Base-by-base conservation (phyloP, 1,140 invertebrate species). In the Procambarus clarkii region DNA sequence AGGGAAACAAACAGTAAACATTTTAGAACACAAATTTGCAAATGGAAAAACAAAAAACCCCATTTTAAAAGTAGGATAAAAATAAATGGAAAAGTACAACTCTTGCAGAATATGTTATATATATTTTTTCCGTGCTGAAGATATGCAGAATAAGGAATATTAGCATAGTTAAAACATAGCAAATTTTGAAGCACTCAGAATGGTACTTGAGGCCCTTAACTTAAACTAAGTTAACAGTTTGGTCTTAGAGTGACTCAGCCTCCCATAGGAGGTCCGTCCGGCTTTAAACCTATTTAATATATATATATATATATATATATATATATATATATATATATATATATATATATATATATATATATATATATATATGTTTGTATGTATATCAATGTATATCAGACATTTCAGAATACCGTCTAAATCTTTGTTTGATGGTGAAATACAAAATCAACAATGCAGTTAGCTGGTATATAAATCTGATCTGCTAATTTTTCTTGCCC, bases 241-340 rank as follows among this genome's bases (percentile, higher is more conserved):
- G 69, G 11, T 74, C 69, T 34, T 34, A 9, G 3, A 69, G n/a
- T 74, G 21, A 34, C n/a, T 18, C 24, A 74, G 8, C 69, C 69
- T 74, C 69, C n/a, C 21, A 74, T 4, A 4, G 69, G 69, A 74
- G 69, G 69, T 4, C 69, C 69, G 69, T 74, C 69, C 69, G 34
- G 69, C n/a, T 34, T n/a, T n/a, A n/a, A n/a, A n/a, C n/a, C n/a
- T n/a, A n/a, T n/a, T n/a, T n/a, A n/a, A n/a, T 64, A 64, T 64
- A 64, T 64, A 64, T 64, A 64, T 64, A 64, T 64, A 64, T 64
- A 64, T 64, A 64, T 58, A 64, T 64, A 64, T 64, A 64, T 64
- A 64, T 64, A 64, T 64, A 64, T 13, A 18, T 64, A 7, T 13
- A 54, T 5, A 54, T 54, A 54, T 54, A 54, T 54, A 54, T 54